Evolutionary conservation across 2,888 invertebrate genomes (phyloP), one percentile per base, ranked within the genome.

Genomic region (Chirona hameri): DNA sequence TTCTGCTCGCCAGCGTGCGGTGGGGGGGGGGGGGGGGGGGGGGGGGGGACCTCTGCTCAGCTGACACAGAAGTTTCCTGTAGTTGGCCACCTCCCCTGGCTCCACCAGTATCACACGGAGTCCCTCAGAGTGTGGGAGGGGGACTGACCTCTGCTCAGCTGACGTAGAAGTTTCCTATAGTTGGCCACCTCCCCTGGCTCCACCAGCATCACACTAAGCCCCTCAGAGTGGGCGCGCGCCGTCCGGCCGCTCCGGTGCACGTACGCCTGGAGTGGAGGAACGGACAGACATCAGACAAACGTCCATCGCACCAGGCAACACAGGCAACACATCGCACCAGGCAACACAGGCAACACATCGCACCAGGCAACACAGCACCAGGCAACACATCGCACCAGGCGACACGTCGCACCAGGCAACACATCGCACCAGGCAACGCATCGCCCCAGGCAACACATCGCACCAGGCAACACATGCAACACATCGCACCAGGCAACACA

Each of bases 241-340:
- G 99, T 99, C 83, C 99, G 91, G 0, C 99, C 99, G 87, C 98
- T 97, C 84, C 99, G 91, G 88, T 99, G 99, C 0, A 99, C 93
- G 88, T 99, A 99, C 87, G 94, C 93, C 93, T 94, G 86, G 15
- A 87, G 87, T n/a, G n/a, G n/a, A n/a, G n/a, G n/a, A n/a, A n/a
- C 83, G 83, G 79, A 85, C 83, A 72, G 82, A 57, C 9, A 48
- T 12, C 48, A 48, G 48, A 48, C 48, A 48, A 7, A 10, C 48
- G 48, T 48, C 48, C n/a, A n/a, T n/a, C n/a, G n/a, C n/a, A n/a
- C n/a, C n/a, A n/a, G n/a, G n/a, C n/a, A n/a, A n/a, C n/a, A n/a
- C n/a, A n/a, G n/a, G n/a, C n/a, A n/a, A n/a, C n/a, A n/a, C n/a
- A n/a, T n/a, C n/a, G n/a, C n/a, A n/a, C n/a, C n/a, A n/a, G n/a